Evolutionary conservation across 1,140 invertebrate species (phyloP).

Genomic region (Drosophila mojavensis): DNA sequence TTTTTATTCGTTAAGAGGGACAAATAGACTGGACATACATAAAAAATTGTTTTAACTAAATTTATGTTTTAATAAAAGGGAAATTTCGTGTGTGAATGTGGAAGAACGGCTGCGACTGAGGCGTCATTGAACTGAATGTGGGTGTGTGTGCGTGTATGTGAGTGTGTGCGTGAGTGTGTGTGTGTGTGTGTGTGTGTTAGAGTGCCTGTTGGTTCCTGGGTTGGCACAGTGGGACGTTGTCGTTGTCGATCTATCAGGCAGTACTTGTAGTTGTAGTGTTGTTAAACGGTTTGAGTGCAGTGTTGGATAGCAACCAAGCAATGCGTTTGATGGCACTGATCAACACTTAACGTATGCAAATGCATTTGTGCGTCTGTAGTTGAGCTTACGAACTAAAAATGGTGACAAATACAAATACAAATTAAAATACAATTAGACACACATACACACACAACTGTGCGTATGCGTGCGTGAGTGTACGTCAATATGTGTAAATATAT

Average conservation of each 20-base stretch:
- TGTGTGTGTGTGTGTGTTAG: too few species aligned
- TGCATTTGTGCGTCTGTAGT: conserved; percentile 20
- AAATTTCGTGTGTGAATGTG: conserved; percentile 37
- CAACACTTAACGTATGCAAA: not conserved
- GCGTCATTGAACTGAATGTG: conserved; percentile 25
- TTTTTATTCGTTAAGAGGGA: conserved; percentile 5
- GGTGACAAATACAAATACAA: conserved; percentile 29
- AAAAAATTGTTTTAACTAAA: conserved; percentile 73
- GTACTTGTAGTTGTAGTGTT: conserved; percentile 44
- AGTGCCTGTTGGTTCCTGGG: conserved; percentile 14
- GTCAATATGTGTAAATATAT: too few species aligned
- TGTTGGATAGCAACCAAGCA: conserved; percentile 11
- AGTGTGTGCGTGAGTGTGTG: conserved; percentile 16
- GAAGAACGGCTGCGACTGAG: conserved; percentile 54
- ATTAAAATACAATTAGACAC: not conserved
- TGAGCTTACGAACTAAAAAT: conserved; percentile 31
- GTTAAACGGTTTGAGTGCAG: conserved; percentile 14
- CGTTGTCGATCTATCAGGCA: conserved; percentile 35
- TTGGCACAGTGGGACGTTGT: conserved; percentile 32
- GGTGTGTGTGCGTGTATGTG: not conserved
- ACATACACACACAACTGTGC: too few species aligned
- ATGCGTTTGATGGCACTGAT: not conserved
- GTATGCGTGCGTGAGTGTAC: not conserved
- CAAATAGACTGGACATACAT: conserved; percentile 10
- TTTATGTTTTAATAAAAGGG: conserved; percentile 27